These are phyloP conservation scores for Aurelia aurita complex sp. Pacific DNA, from an alignment of 30 jellyfish, hydroid and myxozoan species.

Conservation along the genomic window DNA sequence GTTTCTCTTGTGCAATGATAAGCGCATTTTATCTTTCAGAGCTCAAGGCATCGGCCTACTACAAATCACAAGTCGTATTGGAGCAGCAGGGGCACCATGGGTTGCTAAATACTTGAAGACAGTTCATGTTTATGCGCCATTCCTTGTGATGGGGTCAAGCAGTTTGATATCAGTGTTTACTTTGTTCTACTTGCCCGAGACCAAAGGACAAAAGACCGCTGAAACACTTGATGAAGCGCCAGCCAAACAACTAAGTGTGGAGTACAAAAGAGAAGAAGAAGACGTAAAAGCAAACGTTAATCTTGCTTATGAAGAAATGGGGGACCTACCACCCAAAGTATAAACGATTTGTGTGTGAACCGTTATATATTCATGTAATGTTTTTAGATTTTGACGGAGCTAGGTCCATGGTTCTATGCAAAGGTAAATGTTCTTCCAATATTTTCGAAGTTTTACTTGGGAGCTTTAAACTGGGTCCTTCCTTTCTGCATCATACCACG, in stretches of 20 bases:
- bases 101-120: constrained; percentile 66
- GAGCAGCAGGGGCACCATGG: constrained; percentile 95
- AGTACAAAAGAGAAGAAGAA: not conserved
- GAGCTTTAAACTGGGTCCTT: too few species aligned
- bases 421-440: too few species aligned
- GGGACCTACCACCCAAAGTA: too few species aligned
- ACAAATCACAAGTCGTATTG: constrained; percentile 76
- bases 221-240: constrained; percentile 23
- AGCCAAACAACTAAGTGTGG: constrained; percentile 12
- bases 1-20: too few species aligned
- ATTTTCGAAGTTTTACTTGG: too few species aligned
- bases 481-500: too few species aligned
- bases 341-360: too few species aligned
- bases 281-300: constrained; percentile 21
- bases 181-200: constrained; percentile 70
- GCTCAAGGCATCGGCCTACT: constrained; percentile 82
- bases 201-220: constrained; percentile 77
- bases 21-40: constrained; percentile 9
- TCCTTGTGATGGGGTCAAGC: constrained; percentile 75
- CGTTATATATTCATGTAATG: too few species aligned
- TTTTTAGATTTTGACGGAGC: too few species aligned
- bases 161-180: constrained; percentile 36
- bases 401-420: too few species aligned
- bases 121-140: constrained; percentile 59
- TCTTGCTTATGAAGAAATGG: constrained; percentile 8